These are phyloP conservation scores for Glossophaga mutica DNA, from an alignment of 2,797 vertebrate species.

Conservation along the genomic window DNA sequence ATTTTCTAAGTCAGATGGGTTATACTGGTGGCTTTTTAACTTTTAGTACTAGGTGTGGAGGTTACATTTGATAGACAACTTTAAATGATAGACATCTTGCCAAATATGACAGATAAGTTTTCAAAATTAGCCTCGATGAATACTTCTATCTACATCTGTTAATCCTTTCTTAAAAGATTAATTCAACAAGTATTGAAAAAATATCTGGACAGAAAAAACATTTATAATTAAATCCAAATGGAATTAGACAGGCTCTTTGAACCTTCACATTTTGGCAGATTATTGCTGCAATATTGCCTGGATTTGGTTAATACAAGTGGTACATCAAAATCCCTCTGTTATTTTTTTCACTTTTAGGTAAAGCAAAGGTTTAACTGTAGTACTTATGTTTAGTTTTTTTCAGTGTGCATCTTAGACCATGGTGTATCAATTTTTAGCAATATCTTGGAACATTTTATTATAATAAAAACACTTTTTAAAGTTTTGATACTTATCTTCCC, in stretches of 20 bases:
- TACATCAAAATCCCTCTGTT: not conserved
- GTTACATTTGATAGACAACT: slow-evolving; percentile 30
- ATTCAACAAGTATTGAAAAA: slow-evolving; percentile 61
- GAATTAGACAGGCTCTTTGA: slow-evolving; percentile 58
- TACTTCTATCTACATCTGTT: slow-evolving; percentile 71
- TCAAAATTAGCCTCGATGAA: slow-evolving; percentile 73
- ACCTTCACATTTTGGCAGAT: slow-evolving; percentile 23
- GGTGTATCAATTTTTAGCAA: not conserved
- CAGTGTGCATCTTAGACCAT: not conserved
- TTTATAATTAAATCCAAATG: slow-evolving; percentile 70
- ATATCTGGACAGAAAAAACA: slow-evolving; percentile 51
- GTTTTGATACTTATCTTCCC: not conserved
- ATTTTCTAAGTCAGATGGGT: not conserved
- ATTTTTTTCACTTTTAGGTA: not conserved
- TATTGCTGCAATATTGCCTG: not conserved
- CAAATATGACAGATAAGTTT: slow-evolving; percentile 58
- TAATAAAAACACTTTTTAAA: slow-evolving; percentile 4
- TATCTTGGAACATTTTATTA: not conserved
- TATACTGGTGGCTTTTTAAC: not conserved
- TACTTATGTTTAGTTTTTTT: not conserved
- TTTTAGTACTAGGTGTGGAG: slow-evolving; percentile 29
- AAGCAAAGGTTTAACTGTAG: not conserved
- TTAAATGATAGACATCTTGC: slow-evolving; percentile 37
- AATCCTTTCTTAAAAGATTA: slow-evolving; percentile 76
- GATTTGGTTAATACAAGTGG: not conserved